Evolutionary conservation across 2,888 invertebrate genomes (phyloP), one percentile per base, ranked within the genome.

Genomic region (Phalangium opilio): DNA sequence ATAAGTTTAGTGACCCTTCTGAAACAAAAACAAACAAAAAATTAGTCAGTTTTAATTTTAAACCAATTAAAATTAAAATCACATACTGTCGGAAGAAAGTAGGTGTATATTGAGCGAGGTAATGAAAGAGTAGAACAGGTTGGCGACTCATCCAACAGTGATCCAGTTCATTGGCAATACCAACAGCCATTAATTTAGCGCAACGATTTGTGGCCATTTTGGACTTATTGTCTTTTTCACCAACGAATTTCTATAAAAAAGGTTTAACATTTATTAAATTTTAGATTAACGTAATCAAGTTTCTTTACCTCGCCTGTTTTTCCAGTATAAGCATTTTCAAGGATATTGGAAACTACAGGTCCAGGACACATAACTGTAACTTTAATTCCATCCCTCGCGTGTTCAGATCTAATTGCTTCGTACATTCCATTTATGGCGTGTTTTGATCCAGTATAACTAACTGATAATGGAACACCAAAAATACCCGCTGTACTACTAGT

Each of bases 341-440:
- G 67, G 53, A 83, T 75, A 55, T 78, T 74, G 0, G 82, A 80
- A 60, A 77, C 77, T 14, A 78, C 73, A 3, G 84, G 83, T 4
- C 85, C 85, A 0, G 85, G 84, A 59, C 83, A 82, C 33, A 81
- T 68, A 39, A 83, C 61, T 1, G 79, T 78, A 0, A 84, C 72
- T 27, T 72, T 60, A 43, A 84, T 68, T 27, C 27, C 27, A 7
- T 27, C 27, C 27, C 27, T 27, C 4, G 27, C 27, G 8, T 27
- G 8, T 27, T 27, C 27, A 27, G 27, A 27, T 7, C 27, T 4
- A 27, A 27, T 4, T 7, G 27, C 27, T 27, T 27, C 27, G 27
- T 27, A 27, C 27, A 27, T 49, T 48, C 54, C 83, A 63, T 83
- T 80, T 39, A 85, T 60, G 0, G 83, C 82, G 66, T 79, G 78